Evolutionary conservation across 2,113 vertebrate species (phyloP).

Genomic region (Ictalurus furcatus): DNA sequence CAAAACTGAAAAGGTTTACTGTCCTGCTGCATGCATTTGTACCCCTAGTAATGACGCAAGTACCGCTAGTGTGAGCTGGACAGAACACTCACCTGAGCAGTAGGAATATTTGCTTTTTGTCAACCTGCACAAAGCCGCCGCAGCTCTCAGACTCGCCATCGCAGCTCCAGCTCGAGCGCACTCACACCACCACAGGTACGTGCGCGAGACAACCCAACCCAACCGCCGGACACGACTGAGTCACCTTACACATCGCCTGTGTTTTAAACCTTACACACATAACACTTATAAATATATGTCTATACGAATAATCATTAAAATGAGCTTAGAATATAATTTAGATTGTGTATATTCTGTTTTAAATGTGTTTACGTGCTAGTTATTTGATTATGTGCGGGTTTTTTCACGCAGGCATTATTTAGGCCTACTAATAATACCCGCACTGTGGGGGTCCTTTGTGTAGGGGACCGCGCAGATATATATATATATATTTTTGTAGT

Average conservation of each 20-base stretch:
- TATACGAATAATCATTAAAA: fast-evolving
- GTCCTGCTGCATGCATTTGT: no score
- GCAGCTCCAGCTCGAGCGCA: neutral
- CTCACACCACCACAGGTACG: neutral
- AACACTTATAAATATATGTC: neutral
- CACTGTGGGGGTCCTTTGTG: neutral
- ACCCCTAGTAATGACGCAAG: neutral
- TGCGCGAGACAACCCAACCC: neutral
- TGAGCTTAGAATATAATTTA: neutral
- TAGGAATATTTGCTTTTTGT: constrained; percentile 20
- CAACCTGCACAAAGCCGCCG: constrained; percentile 39
- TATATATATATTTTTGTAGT: neutral
- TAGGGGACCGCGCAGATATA: no score
- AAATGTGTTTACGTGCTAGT: neutral
- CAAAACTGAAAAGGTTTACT: no score
- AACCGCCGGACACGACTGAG: neutral
- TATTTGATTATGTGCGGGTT: no score
- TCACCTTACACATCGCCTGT: neutral
- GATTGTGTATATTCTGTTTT: no score
- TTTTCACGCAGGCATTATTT: neutral
- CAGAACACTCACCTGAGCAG: constrained; percentile 45
- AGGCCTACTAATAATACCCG: neutral
- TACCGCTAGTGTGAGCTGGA: no score
- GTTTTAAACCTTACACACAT: neutral
- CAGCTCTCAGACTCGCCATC: constrained; percentile 54